A percentile compares a stretch with the other conserved stretches of the same genome.
phyloP scores from a whole-genome alignment of 2,888 invertebrate genomes.

The Tribolium freemani region DNA sequence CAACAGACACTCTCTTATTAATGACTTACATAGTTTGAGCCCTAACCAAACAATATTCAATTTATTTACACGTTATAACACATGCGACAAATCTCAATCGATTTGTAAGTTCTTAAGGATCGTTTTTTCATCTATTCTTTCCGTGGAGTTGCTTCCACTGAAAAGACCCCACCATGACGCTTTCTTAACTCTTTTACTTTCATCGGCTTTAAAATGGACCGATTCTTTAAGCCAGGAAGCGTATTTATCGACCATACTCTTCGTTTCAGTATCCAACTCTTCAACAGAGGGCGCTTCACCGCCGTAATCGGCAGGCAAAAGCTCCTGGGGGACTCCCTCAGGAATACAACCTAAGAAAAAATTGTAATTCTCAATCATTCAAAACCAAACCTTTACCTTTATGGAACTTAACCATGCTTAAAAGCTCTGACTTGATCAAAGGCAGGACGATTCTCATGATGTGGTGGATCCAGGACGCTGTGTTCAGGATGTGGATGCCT shows the following conservation, averaged over 20 bases:
- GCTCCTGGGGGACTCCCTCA: conserved; percentile 63
- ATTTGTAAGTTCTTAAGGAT: conserved; percentile 64
- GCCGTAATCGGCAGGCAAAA: conserved; percentile 73
- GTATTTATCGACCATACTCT: conserved; percentile 73
- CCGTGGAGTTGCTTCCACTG: conserved; percentile 50
- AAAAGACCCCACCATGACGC: conserved; percentile 65
- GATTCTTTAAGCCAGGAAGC: conserved; percentile 75
- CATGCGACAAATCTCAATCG: conserved; percentile 52
- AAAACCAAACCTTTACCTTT: conserved; percentile 64
- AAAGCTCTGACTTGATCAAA: conserved; percentile 74
- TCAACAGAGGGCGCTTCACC: conserved; percentile 72
- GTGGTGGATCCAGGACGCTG: conserved; percentile 78
- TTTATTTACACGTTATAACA: too few relatives aligned
- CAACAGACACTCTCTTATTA: too few relatives aligned
- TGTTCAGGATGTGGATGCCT: conserved; percentile 77
- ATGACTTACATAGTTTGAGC: too few relatives aligned
- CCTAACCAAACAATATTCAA: too few relatives aligned
- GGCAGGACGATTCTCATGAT: conserved; percentile 78
- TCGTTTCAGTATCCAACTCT: conserved; percentile 72
- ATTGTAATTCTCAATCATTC: not conserved
- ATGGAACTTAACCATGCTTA: conserved; percentile 74
- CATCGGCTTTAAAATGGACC: conserved; percentile 71
- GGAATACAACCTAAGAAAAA: conserved; percentile 58
- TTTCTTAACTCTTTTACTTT: conserved; percentile 64
- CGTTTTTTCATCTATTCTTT: conserved; percentile 58